These are phyloP conservation scores for Nemopilema nomurai DNA, from an alignment of 30 jellyfish, hydroid and myxozoan species.

Conservation along the genomic window DNA sequence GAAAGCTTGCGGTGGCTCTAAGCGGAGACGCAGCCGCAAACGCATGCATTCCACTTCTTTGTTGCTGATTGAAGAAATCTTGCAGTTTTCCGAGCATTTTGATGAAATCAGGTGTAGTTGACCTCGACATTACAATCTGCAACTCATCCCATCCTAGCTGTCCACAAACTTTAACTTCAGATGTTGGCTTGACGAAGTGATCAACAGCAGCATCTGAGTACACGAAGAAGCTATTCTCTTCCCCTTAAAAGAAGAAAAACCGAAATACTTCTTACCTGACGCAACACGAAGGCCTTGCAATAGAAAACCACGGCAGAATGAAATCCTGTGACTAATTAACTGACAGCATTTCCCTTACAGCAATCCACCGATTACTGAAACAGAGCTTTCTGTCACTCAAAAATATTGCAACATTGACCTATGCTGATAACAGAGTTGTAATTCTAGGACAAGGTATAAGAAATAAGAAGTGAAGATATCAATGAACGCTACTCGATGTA, in stretches of 20 bases:
- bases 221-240: constrained; percentile 34
- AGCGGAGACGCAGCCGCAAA: constrained; percentile 55
- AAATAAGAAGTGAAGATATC: no score
- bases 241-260: neutral
- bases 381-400: no score
- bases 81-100: constrained; percentile 84
- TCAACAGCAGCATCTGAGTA: constrained; percentile 5
- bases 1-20: constrained; percentile 34
- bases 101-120: constrained; percentile 89
- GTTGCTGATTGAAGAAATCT: constrained; percentile 93
- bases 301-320: no score
- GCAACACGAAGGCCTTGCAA: no score
- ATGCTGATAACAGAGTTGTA: no score
- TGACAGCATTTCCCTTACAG: no score
- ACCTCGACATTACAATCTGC: constrained; percentile 87
- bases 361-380: no score
- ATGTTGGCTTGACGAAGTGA: constrained; percentile 3
- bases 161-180: constrained; percentile 64
- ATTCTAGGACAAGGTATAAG: no score
- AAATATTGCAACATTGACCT: no score
- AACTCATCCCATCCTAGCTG: constrained; percentile 88
- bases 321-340: no score
- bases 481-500: neutral
- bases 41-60: constrained; percentile 90
- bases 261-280: no score